Evolutionary conservation across 2,797 vertebrate genomes (phyloP), one percentile per base, ranked within the genome.

Genomic region (Benthosema pterotum): DNA sequence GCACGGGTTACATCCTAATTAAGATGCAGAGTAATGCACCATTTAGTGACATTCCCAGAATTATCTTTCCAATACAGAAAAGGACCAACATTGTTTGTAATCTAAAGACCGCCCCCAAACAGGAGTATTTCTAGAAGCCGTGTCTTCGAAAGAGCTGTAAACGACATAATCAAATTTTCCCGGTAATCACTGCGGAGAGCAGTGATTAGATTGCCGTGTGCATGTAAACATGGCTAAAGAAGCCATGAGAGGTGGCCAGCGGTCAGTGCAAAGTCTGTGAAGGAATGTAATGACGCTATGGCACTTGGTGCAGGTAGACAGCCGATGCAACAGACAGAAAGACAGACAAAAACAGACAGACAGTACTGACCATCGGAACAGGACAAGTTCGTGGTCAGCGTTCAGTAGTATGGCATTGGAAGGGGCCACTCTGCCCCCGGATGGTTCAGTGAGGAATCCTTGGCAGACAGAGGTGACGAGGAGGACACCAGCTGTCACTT

Each of bases 371-470:
- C 0, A 18, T 12, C 43, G 42, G 48, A 19, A 57, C 48, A 58
- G 63, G 58, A 50, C 51, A 52, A 48, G 55, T 63, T 88, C 84
- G 77, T 76, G 83, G 84, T 87, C 88, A 88, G 88, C 82, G 83
- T 90, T 94, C 93, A 93, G 92, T 94, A 93, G 93, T 93, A 91
- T 92, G 87, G 88, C 90, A 91, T 85, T 84, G 74, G 83, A 77
- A 79, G 71, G 72, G 5, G 2, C 54, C 58, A 3, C 64, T 58
- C 61, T n/a, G 77, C 77, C 74, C 74, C 61, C 56, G 58, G 73
- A 86, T 81, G 78, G 76, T 86, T 87, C 83, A 84, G 77, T 77
- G 86, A 75, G 86, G 80, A 72, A n/a, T n/a, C 84, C 72, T 60
- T 87, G 46, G 11, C 69, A 62, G 74, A 75, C 68, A 57, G 74